These are phyloP conservation scores for Branchellion lobata DNA, from an alignment of 2,888 invertebrate species.

Conservation along the genomic window DNA sequence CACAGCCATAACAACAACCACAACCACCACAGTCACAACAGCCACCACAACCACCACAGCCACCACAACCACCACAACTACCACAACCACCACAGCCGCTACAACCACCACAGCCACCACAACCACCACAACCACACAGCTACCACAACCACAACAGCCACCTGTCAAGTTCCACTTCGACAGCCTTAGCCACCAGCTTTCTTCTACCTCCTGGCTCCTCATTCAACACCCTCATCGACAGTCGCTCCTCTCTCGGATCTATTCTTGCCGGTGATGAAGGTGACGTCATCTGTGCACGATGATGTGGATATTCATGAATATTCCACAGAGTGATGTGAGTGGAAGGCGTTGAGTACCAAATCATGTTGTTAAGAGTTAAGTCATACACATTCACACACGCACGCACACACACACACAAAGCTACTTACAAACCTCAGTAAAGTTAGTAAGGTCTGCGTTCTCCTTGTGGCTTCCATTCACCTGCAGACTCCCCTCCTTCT, in stretches of 20 bases:
- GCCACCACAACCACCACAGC: background rate
- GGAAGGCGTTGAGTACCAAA: no score
- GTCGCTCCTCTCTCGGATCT: background rate
- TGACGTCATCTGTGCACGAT: background rate
- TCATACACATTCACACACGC: no score
- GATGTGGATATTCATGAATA: no score
- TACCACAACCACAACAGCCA: background rate
- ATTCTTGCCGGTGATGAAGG: background rate
- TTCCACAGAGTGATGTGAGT: no score
- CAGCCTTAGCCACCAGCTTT: background rate
- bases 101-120: background rate
- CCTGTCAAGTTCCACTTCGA: background rate
- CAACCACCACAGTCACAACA: no score
- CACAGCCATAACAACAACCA: no score
- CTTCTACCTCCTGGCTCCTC: background rate
- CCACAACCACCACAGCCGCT: background rate
- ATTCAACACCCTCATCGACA: conserved; percentile 1
- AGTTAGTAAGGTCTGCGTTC: no score
- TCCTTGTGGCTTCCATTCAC: no score
- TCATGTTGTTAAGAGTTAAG: no score
- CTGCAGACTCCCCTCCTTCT: no score
- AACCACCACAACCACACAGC: background rate
- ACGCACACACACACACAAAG: no score
- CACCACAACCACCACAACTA: background rate
- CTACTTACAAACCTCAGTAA: no score